Evolutionary conservation across 1,140 invertebrate genomes (phyloP).

Genomic region (Homalodisca vitripennis): DNA sequence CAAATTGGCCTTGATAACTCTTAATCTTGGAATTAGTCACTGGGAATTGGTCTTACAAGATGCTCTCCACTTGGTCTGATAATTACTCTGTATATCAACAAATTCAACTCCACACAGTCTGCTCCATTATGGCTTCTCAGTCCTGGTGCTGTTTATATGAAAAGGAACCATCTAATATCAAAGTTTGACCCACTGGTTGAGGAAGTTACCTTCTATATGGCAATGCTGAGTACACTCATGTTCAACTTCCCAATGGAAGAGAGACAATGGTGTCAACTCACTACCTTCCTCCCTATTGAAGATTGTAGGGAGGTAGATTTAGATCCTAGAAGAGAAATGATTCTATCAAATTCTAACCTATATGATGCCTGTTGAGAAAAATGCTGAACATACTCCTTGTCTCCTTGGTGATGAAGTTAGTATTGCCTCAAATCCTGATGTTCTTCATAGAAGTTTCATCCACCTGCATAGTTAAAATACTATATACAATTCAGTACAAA

Average conservation of each 20-base stretch:
- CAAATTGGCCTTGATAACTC: neutral
- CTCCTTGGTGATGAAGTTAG: no score
- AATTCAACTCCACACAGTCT: neutral
- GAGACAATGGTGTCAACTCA: neutral
- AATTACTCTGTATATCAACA: neutral
- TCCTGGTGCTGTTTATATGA: neutral
- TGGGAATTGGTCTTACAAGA: neutral
- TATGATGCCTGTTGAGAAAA: no score
- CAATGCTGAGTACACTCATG: neutral
- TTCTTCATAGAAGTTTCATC: no score
- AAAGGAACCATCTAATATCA: neutral
- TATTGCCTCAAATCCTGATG: no score
- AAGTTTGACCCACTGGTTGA: neutral
- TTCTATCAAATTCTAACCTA: no score
- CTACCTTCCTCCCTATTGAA: neutral
- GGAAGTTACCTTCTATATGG: neutral
- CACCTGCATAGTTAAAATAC: no score
- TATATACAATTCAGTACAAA: no score
- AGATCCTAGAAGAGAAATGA: no score
- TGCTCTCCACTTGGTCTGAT: neutral
- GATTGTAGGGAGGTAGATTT: no score
- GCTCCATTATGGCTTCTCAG: conserved; percentile 6
- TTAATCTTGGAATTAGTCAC: neutral
- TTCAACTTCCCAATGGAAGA: neutral
- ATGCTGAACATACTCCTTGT: no score